Evolutionary conservation across 2,888 invertebrate species (phyloP), one percentile per base, ranked within the genome.

Genomic region (Acleris laterana): DNA sequence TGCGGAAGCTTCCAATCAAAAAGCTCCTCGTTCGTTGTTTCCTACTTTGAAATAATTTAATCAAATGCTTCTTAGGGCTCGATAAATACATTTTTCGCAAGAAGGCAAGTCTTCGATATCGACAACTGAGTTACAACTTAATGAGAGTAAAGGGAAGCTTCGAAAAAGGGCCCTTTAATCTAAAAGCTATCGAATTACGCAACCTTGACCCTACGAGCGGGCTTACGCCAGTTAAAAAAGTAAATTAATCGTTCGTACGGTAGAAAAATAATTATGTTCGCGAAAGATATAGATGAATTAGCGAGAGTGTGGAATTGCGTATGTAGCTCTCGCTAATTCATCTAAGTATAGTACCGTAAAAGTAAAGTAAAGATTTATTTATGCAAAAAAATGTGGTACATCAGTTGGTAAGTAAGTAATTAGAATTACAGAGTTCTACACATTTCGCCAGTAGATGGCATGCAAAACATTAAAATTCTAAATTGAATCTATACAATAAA

Each of bases 111-210:
- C 62, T 63, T 52, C 49, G 13, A 49, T 73, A 71, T 72, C 71
- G 70, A 71, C 75, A 77, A 79, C 73, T 74, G 62, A 75, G 72
- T 80, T 79, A 80, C 75, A 71, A 62, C 70, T 72, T 63, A 72
- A 69, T 68, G 69, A 38, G 65, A 73, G 66, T 51, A 44, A 51
- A 42, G 38, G 22, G 50, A 69, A 63, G 64, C 63, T 62, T 59
- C 59, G 57, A 59, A 68, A 69, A 70, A 63, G 63, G 71, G 68
- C 1, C 78, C 74, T 78, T 77, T 79, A 79, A 80, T 78, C 76
- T 77, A 74, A 77, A 81, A 75, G 75, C 76, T 77, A 82, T 77
- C 71, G 70, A 76, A 75, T 77, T 74, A 76, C 72, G 57, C 71
- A 73, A 46, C 57, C 57, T 57, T 57, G 57, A 25, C 44, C 57